These are phyloP conservation scores for Vesta saturnalis DNA, from an alignment of 2,888 invertebrate species.

Conservation along the genomic window DNA sequence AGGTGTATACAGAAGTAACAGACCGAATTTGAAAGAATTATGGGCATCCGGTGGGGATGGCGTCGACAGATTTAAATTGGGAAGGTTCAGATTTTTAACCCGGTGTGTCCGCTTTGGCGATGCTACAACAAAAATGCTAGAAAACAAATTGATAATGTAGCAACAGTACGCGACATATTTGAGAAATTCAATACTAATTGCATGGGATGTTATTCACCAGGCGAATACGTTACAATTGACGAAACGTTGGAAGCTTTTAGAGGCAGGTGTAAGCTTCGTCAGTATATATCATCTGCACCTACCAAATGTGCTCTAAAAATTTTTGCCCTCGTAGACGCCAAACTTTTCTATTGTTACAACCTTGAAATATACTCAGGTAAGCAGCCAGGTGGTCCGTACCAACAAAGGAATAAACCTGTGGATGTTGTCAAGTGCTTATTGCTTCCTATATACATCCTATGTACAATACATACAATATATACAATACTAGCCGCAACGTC, in stretches of 20 bases:
- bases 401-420: no score
- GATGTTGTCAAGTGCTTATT: no score
- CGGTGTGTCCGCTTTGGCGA: not conserved
- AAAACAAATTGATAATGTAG: not conserved
- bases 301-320: not conserved
- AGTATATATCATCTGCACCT: not conserved
- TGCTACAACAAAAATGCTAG: not conserved
- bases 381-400: not conserved
- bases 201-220: not conserved
- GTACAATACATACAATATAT: no score
- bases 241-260: not conserved
- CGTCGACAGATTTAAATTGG: not conserved
- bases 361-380: not conserved
- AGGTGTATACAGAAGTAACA: no score
- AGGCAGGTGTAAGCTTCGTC: not conserved
- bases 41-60: not conserved
- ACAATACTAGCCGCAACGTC: no score
- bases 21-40: not conserved
- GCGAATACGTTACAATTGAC: not conserved
- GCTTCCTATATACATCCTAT: no score
- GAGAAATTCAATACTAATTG: not conserved
- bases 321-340: not conserved
- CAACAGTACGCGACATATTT: not conserved
- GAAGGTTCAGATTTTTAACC: not conserved
- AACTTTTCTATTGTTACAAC: no score